Evolutionary conservation across 2,888 invertebrate genomes (phyloP).

Genomic region (Gasteruption jaculator): DNA sequence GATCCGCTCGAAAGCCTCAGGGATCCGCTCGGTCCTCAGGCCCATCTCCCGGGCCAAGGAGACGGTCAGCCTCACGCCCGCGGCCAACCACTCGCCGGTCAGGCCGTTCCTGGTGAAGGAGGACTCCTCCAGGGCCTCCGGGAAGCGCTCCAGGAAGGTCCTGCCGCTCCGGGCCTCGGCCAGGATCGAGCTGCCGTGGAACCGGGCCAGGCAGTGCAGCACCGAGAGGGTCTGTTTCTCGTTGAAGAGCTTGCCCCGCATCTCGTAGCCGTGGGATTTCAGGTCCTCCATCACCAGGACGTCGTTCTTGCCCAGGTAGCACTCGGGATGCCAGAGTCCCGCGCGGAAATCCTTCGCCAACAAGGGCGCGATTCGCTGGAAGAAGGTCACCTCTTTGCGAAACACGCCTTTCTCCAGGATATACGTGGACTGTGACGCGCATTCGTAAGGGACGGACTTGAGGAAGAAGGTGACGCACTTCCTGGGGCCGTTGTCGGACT

Average conservation of each 20-base stretch:
- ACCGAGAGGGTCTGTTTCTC: constrained; percentile 32
- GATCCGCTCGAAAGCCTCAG: constrained; percentile 24
- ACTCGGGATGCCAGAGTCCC: constrained; percentile 40
- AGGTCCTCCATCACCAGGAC: constrained; percentile 51
- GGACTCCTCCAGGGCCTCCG: constrained; percentile 32
- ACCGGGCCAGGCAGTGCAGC: constrained; percentile 33
- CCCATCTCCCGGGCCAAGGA: constrained; percentile 32
- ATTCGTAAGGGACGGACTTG: constrained; percentile 58
- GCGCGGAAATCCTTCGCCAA: constrained; percentile 36
- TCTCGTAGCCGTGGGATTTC: constrained; percentile 32
- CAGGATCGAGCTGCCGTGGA: constrained; percentile 41
- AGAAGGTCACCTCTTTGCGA: constrained; percentile 53
- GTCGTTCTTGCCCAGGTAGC: constrained; percentile 38
- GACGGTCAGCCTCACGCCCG: constrained; percentile 28
- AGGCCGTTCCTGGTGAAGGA: constrained; percentile 25
- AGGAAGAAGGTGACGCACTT: constrained; percentile 54
- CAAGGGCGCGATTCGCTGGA: constrained; percentile 48
- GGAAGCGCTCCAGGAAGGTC: constrained; percentile 30
- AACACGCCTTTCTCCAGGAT: constrained; percentile 53
- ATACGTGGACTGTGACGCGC: constrained; percentile 53
- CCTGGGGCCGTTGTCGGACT: constrained; percentile 8
- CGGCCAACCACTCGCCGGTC: constrained; percentile 29
- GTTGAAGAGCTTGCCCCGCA: constrained; percentile 28
- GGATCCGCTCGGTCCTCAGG: constrained; percentile 24
- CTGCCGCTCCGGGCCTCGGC: constrained; percentile 34